These are phyloP conservation scores for Drosophila quasianomalipes DNA, from an alignment of 2,888 invertebrate genomes.

Conservation along the genomic window DNA sequence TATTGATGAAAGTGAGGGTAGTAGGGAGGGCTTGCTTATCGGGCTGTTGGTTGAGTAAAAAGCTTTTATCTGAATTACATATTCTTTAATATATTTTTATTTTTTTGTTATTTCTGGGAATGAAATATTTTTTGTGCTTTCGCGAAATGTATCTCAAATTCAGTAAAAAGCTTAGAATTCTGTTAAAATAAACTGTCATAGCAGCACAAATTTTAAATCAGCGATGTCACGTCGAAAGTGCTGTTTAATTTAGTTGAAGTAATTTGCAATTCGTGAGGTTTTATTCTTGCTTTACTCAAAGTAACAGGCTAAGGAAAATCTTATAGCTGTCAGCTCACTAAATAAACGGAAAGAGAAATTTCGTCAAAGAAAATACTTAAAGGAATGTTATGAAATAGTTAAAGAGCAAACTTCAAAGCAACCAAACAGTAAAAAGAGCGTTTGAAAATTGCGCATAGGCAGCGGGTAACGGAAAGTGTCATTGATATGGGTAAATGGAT, in stretches of 20 bases:
- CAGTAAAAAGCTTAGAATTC: background rate
- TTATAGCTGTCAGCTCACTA: background rate
- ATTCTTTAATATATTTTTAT: background rate
- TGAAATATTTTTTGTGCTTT: background rate
- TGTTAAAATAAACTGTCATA: background rate
- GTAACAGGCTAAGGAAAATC: background rate
- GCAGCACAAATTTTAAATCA: background rate
- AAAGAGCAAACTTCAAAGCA: background rate
- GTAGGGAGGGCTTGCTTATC: background rate
- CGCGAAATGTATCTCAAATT: background rate
- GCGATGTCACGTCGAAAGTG: background rate
- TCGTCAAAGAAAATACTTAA: background rate
- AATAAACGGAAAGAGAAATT: background rate
- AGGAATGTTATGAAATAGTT: background rate
- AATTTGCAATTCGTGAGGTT: background rate
- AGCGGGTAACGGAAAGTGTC: conserved; percentile 10
- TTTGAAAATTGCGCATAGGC: conserved; percentile 50
- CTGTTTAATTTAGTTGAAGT: background rate
- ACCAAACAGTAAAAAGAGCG: conserved; percentile 35
- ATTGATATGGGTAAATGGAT: conserved; percentile 50
- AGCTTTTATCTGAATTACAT: background rate
- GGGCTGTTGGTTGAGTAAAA: background rate
- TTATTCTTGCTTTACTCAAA: background rate
- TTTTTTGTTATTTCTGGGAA: background rate
- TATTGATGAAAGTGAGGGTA: background rate